Evolutionary conservation across 1,140 invertebrate species (phyloP).

Genomic region (Dufourea novaeangliae): DNA sequence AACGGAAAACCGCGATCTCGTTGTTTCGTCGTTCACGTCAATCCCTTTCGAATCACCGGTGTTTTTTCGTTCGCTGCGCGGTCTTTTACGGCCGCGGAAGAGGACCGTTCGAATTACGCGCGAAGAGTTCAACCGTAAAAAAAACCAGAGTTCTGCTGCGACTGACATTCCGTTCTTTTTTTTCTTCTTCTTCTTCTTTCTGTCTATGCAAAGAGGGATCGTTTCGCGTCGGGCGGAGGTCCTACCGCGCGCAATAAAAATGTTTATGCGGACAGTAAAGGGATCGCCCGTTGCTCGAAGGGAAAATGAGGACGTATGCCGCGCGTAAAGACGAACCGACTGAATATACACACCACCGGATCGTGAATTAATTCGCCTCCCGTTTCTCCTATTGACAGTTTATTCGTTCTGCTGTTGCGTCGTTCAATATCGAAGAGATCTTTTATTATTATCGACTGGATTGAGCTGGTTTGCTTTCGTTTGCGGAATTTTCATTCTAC

Average conservation of each 20-base stretch:
- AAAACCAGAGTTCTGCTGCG: constrained; percentile 44
- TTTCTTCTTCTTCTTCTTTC: constrained; percentile 17
- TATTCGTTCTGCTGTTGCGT: no score
- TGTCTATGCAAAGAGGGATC: constrained; percentile 55
- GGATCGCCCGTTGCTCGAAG: constrained; percentile 41
- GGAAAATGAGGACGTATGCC: constrained; percentile 12
- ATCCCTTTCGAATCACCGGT: not conserved
- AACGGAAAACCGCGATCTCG: not conserved
- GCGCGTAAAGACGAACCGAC: constrained; percentile 3
- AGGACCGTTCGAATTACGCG: constrained; percentile 60
- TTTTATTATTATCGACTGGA: no score
- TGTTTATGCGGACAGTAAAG: constrained; percentile 71
- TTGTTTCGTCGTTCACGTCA: not conserved
- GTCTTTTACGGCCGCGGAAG: constrained; percentile 22
- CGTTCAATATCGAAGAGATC: no score
- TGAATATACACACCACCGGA: not conserved
- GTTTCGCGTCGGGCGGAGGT: constrained; percentile 59
- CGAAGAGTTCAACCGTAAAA: constrained; percentile 63
- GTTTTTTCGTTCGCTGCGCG: constrained; percentile 9
- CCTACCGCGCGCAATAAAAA: constrained; percentile 70
- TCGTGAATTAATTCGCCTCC: not conserved
- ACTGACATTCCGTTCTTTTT: constrained; percentile 47
- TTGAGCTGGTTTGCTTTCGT: no score
- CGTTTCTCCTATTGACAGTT: not conserved
- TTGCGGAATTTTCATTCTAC: no score